These are phyloP conservation scores for Mixornis gularis DNA, from an alignment of 2,113 vertebrate genomes.

Conservation along the genomic window DNA sequence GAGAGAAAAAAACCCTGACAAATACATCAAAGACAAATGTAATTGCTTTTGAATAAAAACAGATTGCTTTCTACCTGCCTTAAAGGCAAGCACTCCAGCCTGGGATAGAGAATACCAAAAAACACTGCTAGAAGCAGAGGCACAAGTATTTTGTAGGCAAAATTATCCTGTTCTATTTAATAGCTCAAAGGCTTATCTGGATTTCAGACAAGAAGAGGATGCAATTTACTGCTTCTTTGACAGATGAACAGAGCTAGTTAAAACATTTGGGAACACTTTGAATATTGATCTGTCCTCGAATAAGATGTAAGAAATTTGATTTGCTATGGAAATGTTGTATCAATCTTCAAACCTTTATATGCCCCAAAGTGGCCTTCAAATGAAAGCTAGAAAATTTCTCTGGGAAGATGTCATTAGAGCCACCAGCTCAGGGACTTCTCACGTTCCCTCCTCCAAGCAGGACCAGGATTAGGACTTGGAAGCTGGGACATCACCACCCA, in stretches of 20 bases:
- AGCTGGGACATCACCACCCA: not conserved
- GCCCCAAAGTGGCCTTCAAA: not conserved
- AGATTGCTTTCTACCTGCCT: constrained; percentile 53
- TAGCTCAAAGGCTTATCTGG: constrained; percentile 53
- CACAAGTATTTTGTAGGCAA: constrained; percentile 14
- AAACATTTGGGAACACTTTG: constrained; percentile 21
- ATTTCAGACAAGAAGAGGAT: constrained; percentile 22
- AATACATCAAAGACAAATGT: constrained; percentile 62
- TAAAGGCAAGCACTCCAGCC: constrained; percentile 5
- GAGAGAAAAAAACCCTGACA: not conserved
- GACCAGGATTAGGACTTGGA: not conserved
- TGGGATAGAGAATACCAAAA: not conserved
- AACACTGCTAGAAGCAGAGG: not conserved
- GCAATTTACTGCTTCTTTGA: constrained; percentile 27
- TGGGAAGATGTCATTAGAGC: not conserved
- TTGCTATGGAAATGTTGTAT: constrained; percentile 1
- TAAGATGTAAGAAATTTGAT: constrained; percentile 35
- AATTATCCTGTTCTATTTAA: constrained; percentile 38
- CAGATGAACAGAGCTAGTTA: constrained; percentile 31
- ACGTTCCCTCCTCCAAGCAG: not conserved
- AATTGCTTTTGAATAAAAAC: constrained; percentile 61
- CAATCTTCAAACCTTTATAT: not conserved
- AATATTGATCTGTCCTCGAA: constrained; percentile 42
- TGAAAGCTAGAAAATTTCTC: not conserved
- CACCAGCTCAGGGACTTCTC: not conserved